Evolutionary conservation across 2,888 invertebrate genomes (phyloP).

Genomic region (Cephonodes hylas): DNA sequence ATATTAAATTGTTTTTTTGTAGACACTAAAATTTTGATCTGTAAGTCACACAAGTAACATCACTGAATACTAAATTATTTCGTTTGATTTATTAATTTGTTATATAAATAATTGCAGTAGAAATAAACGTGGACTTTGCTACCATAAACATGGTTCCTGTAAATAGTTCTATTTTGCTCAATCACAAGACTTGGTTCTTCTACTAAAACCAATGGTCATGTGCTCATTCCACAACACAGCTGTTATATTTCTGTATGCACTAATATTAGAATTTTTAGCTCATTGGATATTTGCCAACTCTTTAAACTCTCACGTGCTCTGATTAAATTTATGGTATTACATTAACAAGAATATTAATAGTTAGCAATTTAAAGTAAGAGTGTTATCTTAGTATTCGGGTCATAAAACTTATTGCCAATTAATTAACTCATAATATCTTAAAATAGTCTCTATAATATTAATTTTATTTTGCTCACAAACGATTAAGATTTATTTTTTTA

Average conservation of each 20-base stretch:
- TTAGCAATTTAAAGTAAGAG: constrained; percentile 15
- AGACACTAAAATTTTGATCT: no score
- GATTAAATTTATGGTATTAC: constrained; percentile 46
- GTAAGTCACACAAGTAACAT: not conserved
- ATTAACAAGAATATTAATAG: constrained; percentile 31
- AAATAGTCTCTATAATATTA: not conserved
- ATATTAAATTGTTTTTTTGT: no score
- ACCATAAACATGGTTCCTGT: not conserved
- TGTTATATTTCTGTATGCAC: constrained; percentile 68
- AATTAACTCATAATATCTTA: not conserved
- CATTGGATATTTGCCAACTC: constrained; percentile 68
- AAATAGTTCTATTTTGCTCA: constrained; percentile 13
- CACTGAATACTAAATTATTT: not conserved
- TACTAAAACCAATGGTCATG: constrained; percentile 63
- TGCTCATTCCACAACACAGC: constrained; percentile 65
- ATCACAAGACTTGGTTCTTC: constrained; percentile 36
- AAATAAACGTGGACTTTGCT: not conserved
- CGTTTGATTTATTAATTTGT: not conserved
- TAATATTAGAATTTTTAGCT: constrained; percentile 77
- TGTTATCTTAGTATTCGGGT: constrained; percentile 11
- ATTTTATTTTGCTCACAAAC: not conserved
- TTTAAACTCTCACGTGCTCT: constrained; percentile 56
- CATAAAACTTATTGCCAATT: not conserved
- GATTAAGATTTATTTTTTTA: no score
- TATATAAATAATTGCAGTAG: not conserved